Percentiles rank a stretch among this genome's conserved stretches.
Evolutionary conservation across 2,888 invertebrate species (phyloP).

Genomic region (Pachymerium ferrugineum): DNA sequence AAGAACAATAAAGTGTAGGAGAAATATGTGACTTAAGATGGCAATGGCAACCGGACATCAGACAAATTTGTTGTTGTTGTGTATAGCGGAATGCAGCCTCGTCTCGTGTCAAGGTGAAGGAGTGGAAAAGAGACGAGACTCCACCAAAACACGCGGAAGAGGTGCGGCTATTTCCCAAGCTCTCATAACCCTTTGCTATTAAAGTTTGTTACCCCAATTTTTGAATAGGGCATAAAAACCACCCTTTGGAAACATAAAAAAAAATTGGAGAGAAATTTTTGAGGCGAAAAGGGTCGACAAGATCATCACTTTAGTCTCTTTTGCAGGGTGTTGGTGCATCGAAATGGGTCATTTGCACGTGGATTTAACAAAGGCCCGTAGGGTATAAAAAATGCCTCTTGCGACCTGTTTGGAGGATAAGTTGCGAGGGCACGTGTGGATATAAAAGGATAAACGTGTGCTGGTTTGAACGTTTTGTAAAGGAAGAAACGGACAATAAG

Average conservation of each 20-base stretch:
- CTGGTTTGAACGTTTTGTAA: background rate
- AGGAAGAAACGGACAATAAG: background rate
- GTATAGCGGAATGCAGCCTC: background rate
- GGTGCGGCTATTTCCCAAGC: background rate
- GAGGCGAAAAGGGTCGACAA: background rate
- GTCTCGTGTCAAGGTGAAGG: background rate
- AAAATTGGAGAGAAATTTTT: background rate
- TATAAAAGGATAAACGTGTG: slow-evolving; percentile 15
- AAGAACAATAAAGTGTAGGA: too few species aligned
- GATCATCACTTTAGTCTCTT: slow-evolving; percentile 15
- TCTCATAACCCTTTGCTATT: background rate
- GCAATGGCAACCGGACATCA: background rate
- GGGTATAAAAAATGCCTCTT: background rate
- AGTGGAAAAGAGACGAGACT: background rate
- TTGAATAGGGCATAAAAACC: background rate
- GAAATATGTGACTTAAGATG: too few species aligned
- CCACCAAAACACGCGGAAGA: slow-evolving; percentile 12
- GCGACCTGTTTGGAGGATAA: slow-evolving; percentile 9
- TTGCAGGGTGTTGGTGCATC: background rate
- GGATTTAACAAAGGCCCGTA: background rate
- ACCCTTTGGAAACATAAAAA: background rate
- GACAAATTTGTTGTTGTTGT: background rate
- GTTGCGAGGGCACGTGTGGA: background rate
- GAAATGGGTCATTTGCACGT: slow-evolving; percentile 9
- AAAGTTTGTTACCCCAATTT: too few species aligned